phyloP scores from a whole-genome alignment of 2,888 invertebrate species.

The Lycophotia porphyrea region DNA sequence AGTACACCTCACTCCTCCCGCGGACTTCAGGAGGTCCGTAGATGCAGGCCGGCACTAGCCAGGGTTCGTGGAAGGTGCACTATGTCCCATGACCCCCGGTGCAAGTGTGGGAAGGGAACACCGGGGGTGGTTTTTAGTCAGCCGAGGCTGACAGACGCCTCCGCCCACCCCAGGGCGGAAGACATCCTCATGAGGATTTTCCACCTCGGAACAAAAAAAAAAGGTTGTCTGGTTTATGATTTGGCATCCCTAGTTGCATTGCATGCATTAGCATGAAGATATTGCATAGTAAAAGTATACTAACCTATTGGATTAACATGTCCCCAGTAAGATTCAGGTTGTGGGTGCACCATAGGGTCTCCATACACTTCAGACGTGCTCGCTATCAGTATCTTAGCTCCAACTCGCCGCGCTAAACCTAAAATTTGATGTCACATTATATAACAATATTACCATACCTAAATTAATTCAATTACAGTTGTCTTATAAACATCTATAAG shows the following conservation, averaged over 20 bases:
- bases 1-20: no score
- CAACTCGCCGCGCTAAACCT: slow-evolving; percentile 97
- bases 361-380: slow-evolving; percentile 99
- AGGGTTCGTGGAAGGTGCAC: no score
- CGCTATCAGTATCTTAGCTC: slow-evolving; percentile 98
- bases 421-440: slow-evolving; percentile 62
- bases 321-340: slow-evolving; percentile 99
- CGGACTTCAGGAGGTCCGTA: no score
- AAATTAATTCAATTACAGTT: not conserved
- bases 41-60: no score
- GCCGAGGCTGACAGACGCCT: no score
- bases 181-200: no score
- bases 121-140: no score
- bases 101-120: no score
- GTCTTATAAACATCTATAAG: no score
- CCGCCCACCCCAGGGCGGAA: no score
- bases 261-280: not conserved
- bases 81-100: no score
- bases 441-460: not conserved
- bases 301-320: slow-evolving; percentile 99
- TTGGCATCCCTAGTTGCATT: not conserved
- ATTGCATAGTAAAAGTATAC: slow-evolving; percentile 24
- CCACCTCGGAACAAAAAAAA: no score
- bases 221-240: not conserved
- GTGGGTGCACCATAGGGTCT: slow-evolving; percentile 99